Evolutionary conservation across 2,113 vertebrate species (phyloP).

Genomic region (Coracopsis vasa): DNA sequence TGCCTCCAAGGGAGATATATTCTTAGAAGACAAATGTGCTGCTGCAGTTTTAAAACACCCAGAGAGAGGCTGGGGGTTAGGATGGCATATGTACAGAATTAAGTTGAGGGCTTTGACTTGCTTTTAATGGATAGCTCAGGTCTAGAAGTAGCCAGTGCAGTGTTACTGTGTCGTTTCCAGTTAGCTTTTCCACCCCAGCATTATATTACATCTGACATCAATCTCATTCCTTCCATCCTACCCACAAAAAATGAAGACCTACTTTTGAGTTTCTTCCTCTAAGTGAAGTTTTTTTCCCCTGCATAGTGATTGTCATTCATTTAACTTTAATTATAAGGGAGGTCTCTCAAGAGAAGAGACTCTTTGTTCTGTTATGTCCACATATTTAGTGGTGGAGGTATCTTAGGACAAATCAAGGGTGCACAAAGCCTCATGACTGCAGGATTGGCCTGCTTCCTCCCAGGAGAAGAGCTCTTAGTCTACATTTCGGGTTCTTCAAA

Average conservation of each 20-base stretch:
- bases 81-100: constrained; percentile 34
- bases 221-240: not conserved
- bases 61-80: not conserved
- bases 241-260: constrained; percentile 40
- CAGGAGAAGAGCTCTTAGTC: not conserved
- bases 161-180: constrained; percentile 1
- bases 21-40: constrained; percentile 21
- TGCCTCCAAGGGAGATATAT: not conserved
- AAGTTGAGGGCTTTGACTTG: constrained; percentile 25
- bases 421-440: not conserved
- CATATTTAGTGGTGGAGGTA: not conserved
- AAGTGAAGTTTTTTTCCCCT: not conserved
- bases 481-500: not conserved
- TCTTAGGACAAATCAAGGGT: not conserved
- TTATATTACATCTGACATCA: constrained; percentile 53
- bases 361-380: not conserved
- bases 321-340: constrained; percentile 10
- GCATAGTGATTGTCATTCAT: not conserved
- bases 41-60: not conserved
- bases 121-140: constrained; percentile 35
- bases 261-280: constrained; percentile 19
- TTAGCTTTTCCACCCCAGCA: constrained; percentile 36
- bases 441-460: not conserved
- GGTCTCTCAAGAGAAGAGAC: not conserved
- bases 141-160: not conserved